These are phyloP conservation scores for Pyrrhura leucotis DNA, from an alignment of 2,797 vertebrate genomes.

Conservation along the genomic window DNA sequence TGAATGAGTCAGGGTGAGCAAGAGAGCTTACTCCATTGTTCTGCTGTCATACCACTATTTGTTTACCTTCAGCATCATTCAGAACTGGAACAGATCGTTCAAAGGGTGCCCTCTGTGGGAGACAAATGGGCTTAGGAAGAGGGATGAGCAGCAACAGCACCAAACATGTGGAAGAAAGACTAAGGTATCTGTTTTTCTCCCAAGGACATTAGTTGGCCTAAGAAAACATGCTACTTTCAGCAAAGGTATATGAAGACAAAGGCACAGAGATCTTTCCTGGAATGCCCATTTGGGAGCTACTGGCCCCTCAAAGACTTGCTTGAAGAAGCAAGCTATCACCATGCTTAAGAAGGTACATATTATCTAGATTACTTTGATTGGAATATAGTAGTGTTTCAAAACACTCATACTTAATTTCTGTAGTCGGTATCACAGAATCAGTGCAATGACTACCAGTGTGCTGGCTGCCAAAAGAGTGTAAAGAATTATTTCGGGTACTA, in stretches of 20 bases:
- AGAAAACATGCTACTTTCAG: not conserved
- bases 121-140: not conserved
- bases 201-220: not conserved
- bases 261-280: fast-evolving
- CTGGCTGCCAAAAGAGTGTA: not conserved
- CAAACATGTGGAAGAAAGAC: not conserved
- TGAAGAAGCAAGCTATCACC: not conserved
- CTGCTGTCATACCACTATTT: fast-evolving
- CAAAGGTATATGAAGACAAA: not conserved
- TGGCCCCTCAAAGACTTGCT: not conserved
- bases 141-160: not conserved
- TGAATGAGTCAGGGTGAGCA: not conserved
- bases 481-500: not conserved
- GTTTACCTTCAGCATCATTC: fast-evolving
- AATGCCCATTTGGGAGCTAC: not conserved
- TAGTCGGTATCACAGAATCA: not conserved
- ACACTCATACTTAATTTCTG: not conserved
- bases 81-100: not conserved
- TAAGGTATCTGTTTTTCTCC: fast-evolving
- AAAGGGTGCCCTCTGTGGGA: not conserved
- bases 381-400: not conserved
- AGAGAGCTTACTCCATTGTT: not conserved
- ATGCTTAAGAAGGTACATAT: fast-evolving
- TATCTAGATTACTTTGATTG: not conserved
- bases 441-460: not conserved